These are phyloP conservation scores for Lordiphosa clarofinis DNA, from an alignment of 1,140 invertebrate genomes.

Conservation along the genomic window DNA sequence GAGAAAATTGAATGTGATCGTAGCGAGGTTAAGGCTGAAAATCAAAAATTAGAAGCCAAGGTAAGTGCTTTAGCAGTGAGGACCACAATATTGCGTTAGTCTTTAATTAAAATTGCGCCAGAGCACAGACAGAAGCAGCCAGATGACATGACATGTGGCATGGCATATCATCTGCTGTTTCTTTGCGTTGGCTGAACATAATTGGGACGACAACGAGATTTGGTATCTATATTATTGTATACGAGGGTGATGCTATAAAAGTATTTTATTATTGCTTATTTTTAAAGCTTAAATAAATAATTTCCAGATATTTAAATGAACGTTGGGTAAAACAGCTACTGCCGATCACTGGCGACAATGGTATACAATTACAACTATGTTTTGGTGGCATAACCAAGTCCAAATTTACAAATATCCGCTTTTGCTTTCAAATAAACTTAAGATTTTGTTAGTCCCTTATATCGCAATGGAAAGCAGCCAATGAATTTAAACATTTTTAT, in stretches of 20 bases:
- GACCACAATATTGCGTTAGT: not conserved
- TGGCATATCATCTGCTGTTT: slow-evolving; percentile 29
- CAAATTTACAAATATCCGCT: no score
- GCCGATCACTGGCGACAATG: no score
- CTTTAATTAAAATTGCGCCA: slow-evolving; percentile 41
- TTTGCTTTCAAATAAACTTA: no score
- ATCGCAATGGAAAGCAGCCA: no score
- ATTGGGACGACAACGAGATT: slow-evolving; percentile 50
- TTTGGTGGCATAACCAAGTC: no score
- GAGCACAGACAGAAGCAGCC: slow-evolving; percentile 3
- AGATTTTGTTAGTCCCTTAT: no score
- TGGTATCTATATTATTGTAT: slow-evolving; percentile 6
- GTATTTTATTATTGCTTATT: no score
- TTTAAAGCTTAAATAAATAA: no score
- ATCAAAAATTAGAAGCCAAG: slow-evolving; percentile 93
- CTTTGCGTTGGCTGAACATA: slow-evolving; percentile 31
- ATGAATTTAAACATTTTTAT: no score
- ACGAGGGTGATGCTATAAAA: slow-evolving; percentile 2
- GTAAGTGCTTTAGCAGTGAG: slow-evolving; percentile 82
- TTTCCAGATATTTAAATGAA: no score
- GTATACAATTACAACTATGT: no score
- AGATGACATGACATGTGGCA: slow-evolving; percentile 28
- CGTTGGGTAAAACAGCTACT: no score
- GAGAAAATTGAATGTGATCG: slow-evolving; percentile 93
- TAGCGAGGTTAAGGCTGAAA: slow-evolving; percentile 90